Evolutionary conservation across 2,113 vertebrate genomes (phyloP), one percentile per base, ranked within the genome.

Genomic region (Ammospiza caudacuta): DNA sequence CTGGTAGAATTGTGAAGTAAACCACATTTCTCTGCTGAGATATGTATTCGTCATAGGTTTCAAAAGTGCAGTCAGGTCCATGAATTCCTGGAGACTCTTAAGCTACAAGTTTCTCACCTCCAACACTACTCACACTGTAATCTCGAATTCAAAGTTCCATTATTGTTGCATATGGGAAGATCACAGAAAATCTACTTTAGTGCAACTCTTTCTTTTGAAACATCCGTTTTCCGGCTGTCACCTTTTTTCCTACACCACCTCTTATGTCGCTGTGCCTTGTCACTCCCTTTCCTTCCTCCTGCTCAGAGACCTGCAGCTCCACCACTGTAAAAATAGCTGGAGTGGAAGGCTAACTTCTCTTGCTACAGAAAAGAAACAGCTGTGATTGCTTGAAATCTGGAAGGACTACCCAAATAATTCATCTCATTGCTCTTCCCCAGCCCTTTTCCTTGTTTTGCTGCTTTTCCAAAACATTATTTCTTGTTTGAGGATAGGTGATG

Each of bases 231-330:
- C 87, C 1, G 12, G 52, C 54, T 86, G 79, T 54, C 93, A 93
- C n/a, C 37, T 57, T 69, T 94, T 88, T 96, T 67, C 72, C 85
- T 83, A 83, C 47, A 44, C 47, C 43, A 86, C 68, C 72, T 87
- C 83, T 96, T 22, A 35, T 80, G 66, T 52, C 54, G 49, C 69
- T 94, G 63, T 52, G 46, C 43, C 63, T 88, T 23, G 93, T 87
- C 90, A 89, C 92, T 96, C 95, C 95, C 80, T 95, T 94, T 96
- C 88, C 93, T 97, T 94, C 92, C 92, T 95, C n/a, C 58, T 2
- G 31, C 72, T 59, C 86, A 2, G 6, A 85, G 62, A 93, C 58
- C 83, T 66, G 73, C n/a, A 66, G 63, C 43, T 82, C 39, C 33
- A 63, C 35, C 59, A 39, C 44, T 49, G 74, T 46, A 94, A 92